Base-by-base conservation (phyloP, 92 coral and sea anemone genomes). In the Actinernus sp. region DNA sequence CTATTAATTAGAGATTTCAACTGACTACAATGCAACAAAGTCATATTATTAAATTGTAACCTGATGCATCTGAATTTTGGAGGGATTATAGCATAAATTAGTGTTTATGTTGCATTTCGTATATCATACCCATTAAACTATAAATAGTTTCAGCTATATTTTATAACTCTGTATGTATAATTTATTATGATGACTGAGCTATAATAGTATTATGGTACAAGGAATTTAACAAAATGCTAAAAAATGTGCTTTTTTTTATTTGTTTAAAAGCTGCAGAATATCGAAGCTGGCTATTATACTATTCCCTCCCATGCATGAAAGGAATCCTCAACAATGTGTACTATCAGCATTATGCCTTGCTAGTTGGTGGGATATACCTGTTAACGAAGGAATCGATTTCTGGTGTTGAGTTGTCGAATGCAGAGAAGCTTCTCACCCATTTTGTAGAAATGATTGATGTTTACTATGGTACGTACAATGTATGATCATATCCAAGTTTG, bases 391-490 rank as follows among this genome's bases (percentile, higher is more conserved):
- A 66, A 19, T 75, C 73, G 12, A 65, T 75, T 13, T 63, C 82
- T 12, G 63, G 40, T 23, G 55, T 25, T 14, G 54, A 75, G 25
- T 49, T 75, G 3, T 25, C 50, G 33, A 51, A 29, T 27, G 74
- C 82, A 16, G 56, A 39, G 10, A 64, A 39, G 19, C 49, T 63
- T 4, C 41, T 75, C 32, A 63, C 48, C 13, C 75, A 75, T 25
- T 75, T 49, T 64, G 82, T 75, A 38, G 82, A 75, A 45, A 63
- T 75, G 74, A 14, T 34, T 75, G 82, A 75, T 75, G 82, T 43
- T 2, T 64, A 75, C 44, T 75, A 63, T 75, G 82, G 82, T 75
- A 16, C 20, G 71, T n/a, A n/a, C n/a, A n/a, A n/a, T n/a, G n/a
- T n/a, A n/a, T n/a, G n/a, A n/a, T n/a, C n/a, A n/a, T n/a, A 25